A percentile compares a stretch with the other conserved stretches of the same genome.
Evolutionary conservation across 1,140 invertebrate species (phyloP).

Genomic region (Ctenoplectra terminalis): DNA sequence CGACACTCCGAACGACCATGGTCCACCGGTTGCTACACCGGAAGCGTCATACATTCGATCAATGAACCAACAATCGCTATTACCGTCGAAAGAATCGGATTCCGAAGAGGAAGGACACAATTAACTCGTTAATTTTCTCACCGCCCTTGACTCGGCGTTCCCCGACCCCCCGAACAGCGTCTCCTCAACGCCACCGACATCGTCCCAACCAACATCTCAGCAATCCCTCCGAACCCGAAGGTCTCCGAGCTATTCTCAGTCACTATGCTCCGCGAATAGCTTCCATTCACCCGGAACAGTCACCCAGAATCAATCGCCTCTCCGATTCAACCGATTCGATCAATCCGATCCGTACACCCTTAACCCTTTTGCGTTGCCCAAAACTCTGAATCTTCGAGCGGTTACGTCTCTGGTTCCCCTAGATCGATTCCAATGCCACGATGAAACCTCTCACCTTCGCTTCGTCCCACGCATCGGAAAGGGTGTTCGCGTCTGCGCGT

Average conservation of each 20-base stretch:
- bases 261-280: not conserved
- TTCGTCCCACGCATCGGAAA: not conserved
- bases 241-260: conserved; percentile 7
- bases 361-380: too few species aligned
- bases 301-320: not conserved
- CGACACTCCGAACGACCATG: too few species aligned
- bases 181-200: not conserved
- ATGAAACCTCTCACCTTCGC: not conserved
- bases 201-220: not conserved
- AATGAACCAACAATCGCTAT: too few species aligned
- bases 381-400: not conserved
- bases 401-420: not conserved
- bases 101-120: too few species aligned
- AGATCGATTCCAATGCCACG: not conserved
- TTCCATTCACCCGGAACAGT: not conserved
- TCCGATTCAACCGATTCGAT: too few species aligned
- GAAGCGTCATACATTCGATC: too few species aligned
- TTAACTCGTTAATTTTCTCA: not conserved
- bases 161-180: not conserved
- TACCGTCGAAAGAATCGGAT: too few species aligned
- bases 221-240: not conserved
- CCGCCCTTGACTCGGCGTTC: not conserved
- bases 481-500: conserved; percentile 33
- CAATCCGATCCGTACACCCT: too few species aligned
- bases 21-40: too few species aligned